Base-by-base conservation (phyloP, 2,888 invertebrate species). In the Drosophila emarginata region DNA sequence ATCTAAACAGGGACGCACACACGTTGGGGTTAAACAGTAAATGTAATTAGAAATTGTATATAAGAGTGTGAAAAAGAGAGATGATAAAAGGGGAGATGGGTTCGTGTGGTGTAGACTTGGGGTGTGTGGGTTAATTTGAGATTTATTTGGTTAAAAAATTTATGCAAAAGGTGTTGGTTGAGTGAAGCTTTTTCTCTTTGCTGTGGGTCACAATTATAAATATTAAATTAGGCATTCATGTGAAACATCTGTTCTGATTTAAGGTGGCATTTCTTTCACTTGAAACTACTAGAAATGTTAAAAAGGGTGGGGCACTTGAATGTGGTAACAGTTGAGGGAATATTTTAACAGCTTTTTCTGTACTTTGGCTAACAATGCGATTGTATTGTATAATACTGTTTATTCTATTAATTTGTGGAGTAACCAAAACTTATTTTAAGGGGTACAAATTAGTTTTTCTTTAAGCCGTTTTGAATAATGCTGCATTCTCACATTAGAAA, bases 91-190 rank as follows among this genome's bases (percentile, higher is more conserved):
- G 26, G 6, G 26, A 26, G 26, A 23, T 4, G 28, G 39, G 32
- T 18, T 50, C 4, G 28, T 23, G 45, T 15, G n/a, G 15, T 5
- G 18, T 54, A 12, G 40, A 18, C 7, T 37, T 14, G 6, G 4
- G 18, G 23, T 4, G 39, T 61, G 39, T 67, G 14, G 64, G 56
- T 61, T 61, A 64, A 70, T 75, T 79, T 62, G 21, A 58, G 61
- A 72, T 67, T 69, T 65, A 61, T 66, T 69, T 37, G 37, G 39
- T 21, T 69, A 12, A 36, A 64, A 62, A 64, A 54, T 64, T 36
- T 53, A 69, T 57, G 56, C 26, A 14, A 21, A 28, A 54, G 26
- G 21, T 37, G 15, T 15, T 15, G 6, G n/a, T 3, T 14, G 11
- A 18, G 15, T 6, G 5, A 32, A 32, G 2, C 5, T n/a, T 15